phyloP scores from a whole-genome alignment of 2,888 invertebrate species.

The Ectemnius lituratus region DNA sequence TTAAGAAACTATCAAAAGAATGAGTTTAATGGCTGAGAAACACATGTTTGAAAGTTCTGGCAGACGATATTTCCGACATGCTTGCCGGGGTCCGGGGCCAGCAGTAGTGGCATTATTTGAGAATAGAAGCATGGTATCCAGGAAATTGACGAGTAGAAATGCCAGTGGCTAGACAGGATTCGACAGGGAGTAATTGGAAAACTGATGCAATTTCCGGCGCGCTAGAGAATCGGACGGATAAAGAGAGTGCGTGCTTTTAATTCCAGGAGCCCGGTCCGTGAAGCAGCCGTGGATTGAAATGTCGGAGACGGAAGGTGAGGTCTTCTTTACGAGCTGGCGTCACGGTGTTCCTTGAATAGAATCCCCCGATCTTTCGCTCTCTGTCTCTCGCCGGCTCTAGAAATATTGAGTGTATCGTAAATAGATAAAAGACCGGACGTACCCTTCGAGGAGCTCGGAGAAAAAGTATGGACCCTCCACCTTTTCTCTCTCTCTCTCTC shows the following conservation, averaged over 20 bases:
- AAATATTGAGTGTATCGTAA: constrained; percentile 50
- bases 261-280: constrained; percentile 64
- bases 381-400: constrained; percentile 24
- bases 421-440: constrained; percentile 51
- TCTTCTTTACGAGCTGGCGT: constrained; percentile 51
- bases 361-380: neutral
- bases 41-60: too few species aligned
- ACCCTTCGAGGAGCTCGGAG: constrained; percentile 44
- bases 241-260: constrained; percentile 30
- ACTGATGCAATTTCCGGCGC: too few species aligned
- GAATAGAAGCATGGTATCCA: too few species aligned
- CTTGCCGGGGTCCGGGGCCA: too few species aligned
- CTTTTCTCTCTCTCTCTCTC: too few species aligned
- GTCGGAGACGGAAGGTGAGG: constrained; percentile 75
- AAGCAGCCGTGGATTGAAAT: constrained; percentile 61
- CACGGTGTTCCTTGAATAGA: neutral
- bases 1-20: too few species aligned
- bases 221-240: neutral
- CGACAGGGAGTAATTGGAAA: neutral
- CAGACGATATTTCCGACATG: too few species aligned
- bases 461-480: constrained; percentile 36
- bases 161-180: neutral
- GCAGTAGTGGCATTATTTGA: too few species aligned
- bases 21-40: too few species aligned
- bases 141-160: neutral